Base-by-base conservation (phyloP, 1,140 invertebrate genomes). In the Dendroctonus ponderosae region DNA sequence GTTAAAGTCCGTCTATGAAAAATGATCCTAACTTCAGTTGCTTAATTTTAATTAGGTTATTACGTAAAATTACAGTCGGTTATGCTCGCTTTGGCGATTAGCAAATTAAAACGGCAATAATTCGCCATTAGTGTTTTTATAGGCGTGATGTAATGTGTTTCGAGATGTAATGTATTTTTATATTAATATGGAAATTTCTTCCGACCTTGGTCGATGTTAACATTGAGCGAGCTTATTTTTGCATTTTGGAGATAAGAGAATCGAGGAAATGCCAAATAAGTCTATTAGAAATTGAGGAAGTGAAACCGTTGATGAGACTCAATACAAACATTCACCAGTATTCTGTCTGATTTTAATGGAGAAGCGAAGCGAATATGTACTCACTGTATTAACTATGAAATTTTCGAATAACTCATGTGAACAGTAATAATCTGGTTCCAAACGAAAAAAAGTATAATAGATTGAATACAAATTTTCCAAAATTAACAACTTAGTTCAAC, bases 101-200 rank as follows among this genome's bases (percentile, higher is more conserved):
- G 26, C 26, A 26, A 26, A 26, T 26, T 26, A 26, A 26, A 26
- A 26, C 26, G 3, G 26, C 26, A 26, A 26, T 26, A 26, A 26
- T 56, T 56, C n/a, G 9, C 39, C 39, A 40, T 6, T n/a, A 57
- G 6, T 8, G 42, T 58, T 58, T 60, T 60, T 60, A 60, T 60
- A 60, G 58, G 7, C 44, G 46, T 60, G 58, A 60, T 60, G 58
- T 60, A 60, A 60, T 49, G 14, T 39, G 44, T 48, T 58, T 57
- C 11, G 26, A 60, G 46, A 48, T 60, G 50, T 26, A 60, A n/a
- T n/a, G n/a, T n/a, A n/a, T n/a, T 49, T 48, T 60, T 60, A 3
- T 26, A 15, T 37, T 50, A 60, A 49, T 49, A 60, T 60, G 58
- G 44, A 60, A 60, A 60, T 60, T 38, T 39, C 2, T 26, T 26